Evolutionary conservation across 2,888 invertebrate species (phyloP), one percentile per base, ranked within the genome.

Genomic region (Neoaliturus tenellus): DNA sequence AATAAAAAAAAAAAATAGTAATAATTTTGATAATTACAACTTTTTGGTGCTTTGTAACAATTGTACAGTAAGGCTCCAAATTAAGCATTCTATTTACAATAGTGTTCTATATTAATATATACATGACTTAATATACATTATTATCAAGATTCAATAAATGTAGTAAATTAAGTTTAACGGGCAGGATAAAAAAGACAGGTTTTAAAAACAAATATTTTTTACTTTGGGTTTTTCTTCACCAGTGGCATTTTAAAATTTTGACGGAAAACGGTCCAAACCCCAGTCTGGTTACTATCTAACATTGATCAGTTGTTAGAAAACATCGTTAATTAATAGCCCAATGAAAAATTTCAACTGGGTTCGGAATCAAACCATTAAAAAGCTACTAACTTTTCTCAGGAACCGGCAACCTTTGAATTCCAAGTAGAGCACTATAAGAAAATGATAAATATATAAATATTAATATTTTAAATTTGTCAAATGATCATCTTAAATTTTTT

Each of bases 1-100:
- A 62, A 62, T 62, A 62, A 62, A 62, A 14, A 55, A 55, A 62
- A 17, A 12, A 25, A 5, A 28, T 62, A 14, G 4, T 28, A 62
- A 62, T 14, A 5, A 28, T 62, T 28, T 5, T 28, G 31, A 62
- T 14, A 12, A 62, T 62, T 62, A 62, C 62, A 62, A 62, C 28
- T 62, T 51, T 62, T 62, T 62, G 62, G 62, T 62, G 31, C 62
- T 31, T n/a, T n/a, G n/a, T 62, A 62, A 31, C 62, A 62, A 31
- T 62, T 62, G 31, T 62, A 25, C 31, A 62, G 23, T 55, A 55
- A 62, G 62, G 62, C 62, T 62, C 28, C 3, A 62, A 25, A 62
- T 62, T 62, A 62, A 62, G 3, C 4, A 51, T 39, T 62, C 28
- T 62, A 62, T 62, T 62, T 62, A 62, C 62, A 62, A 28, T 31